Base-by-base conservation (phyloP, 2,113 vertebrate genomes). In the Cyphomyrus plagiostoma region DNA sequence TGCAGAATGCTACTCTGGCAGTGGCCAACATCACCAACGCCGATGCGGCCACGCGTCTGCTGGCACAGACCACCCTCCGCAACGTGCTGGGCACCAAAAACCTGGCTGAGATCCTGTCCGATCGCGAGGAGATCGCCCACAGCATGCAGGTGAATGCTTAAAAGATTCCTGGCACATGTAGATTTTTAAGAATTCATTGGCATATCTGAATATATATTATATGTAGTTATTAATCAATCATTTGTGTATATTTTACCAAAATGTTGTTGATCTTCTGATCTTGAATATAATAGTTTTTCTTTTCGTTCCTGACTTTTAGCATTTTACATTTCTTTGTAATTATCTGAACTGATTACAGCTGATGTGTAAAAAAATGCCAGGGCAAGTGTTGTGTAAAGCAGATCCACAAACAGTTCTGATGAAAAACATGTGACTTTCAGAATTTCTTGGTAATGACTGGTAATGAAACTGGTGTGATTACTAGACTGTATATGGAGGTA, bases 61-160 rank as follows among this genome's bases (percentile, higher is more conserved):
- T 96, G 90, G 95, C 95, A 4, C 95, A 94, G 92, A 95, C 91
- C 21, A 94, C 94, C 0, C 92, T 96, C 50, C 94, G 94, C 58
- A 95, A 94, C 77, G 90, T 93, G 70, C 15, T 96, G 88, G 93
- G 95, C 0, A 92, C 92, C 10, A 93, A 94, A 91, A 95, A 93
- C 62, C 93, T 96, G 88, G 89, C 91, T 0, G 93, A 95, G 9
- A 89, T 95, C 23, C 91, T 96, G 26, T 88, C 92, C 5, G 93
- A 95, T 62, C 93, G 92, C 0, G 92, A 91, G 52, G 89, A 89
- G 80, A 89, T 89, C 10, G 89, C 89, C 3, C 89, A 89, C 52
- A 89, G 80, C 89, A 89, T 89, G 89, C 89, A 89, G 52, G 89
- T 89, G 21, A 30, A 39, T 5, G 26, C 48, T 62, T 56, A n/a